Base-by-base conservation (phyloP, 2,113 vertebrate genomes). In the Cinclus mexicanus region DNA sequence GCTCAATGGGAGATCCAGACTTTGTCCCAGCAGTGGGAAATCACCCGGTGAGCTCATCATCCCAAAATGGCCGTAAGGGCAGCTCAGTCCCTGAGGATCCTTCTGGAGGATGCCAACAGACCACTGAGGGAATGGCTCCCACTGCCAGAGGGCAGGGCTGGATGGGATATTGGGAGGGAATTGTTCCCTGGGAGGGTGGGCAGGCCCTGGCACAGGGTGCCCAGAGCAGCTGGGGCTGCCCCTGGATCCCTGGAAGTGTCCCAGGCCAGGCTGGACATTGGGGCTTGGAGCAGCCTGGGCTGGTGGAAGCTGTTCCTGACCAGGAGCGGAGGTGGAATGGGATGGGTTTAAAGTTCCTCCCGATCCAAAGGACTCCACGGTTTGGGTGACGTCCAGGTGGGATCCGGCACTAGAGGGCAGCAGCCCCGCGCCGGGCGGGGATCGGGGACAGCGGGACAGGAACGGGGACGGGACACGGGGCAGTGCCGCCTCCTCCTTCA, bases 341-440 rank as follows among this genome's bases (percentile, higher is more conserved):
- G 60, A 28, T 17, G 61, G 24, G 2, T 1, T 31, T 25, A 0
- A 15, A 5, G 25, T 19, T 28, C 33, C 5, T 33, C 1, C n/a
- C 20, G 18, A 8, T 8, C 24, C 55, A 0, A 5, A 16, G 52
- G 7, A 1, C 11, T 22, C 47, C 69, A 0, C 5, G 75, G 3
- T 8, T 14, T 1, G 15, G 13, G n/a, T 6, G 74, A 2, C 18
- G 41, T 24, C 25, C 55, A 0, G 65, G 33, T 6, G 81, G 20
- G 76, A 64, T 21, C 39, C 47, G 52, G 80, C 93, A 49, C 69
- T 84, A 94, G 95, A 78, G 91, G 95, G 95, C 95, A 78, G 93
- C 91, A 95, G 64, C 61, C 20, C 26, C 2, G 15, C 3, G 3
- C 37, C 10, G 24, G 69, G 42, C 31, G 9, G n/a, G 46, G 81